Evolutionary conservation across 2,113 vertebrate genomes (phyloP).

Genomic region (Vimba vimba): DNA sequence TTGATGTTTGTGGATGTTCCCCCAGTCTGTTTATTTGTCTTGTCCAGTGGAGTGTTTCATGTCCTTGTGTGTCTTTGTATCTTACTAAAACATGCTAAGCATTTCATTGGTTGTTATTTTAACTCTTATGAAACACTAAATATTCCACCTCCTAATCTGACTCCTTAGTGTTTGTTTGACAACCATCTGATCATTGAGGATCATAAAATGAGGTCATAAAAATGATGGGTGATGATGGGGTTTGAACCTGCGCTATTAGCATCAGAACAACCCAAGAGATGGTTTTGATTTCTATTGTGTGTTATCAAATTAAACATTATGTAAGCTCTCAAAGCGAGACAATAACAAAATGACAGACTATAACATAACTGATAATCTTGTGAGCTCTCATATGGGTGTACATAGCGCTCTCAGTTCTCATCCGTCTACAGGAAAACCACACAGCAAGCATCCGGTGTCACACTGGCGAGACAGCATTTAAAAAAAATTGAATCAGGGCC

Average conservation of each 20-base stretch:
- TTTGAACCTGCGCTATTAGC: not conserved
- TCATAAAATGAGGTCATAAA: too few relatives aligned
- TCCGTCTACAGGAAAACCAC: slow-evolving; percentile 70
- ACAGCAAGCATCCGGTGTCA: slow-evolving; percentile 60
- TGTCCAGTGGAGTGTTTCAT: slow-evolving; percentile 41
- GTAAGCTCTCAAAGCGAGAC: not conserved
- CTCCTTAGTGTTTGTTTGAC: slow-evolving; percentile 20
- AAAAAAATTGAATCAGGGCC: not conserved
- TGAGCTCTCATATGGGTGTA: not conserved
- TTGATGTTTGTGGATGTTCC: slow-evolving; percentile 33
- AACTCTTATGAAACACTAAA: slow-evolving; percentile 48
- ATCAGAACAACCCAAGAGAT: not conserved
- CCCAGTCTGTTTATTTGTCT: slow-evolving; percentile 38
- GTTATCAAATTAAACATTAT: not conserved
- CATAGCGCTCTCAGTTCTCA: slow-evolving; percentile 38
- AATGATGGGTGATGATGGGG: not conserved
- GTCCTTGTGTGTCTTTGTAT: slow-evolving; percentile 55
- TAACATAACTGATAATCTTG: not conserved
- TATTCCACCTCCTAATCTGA: slow-evolving; percentile 9
- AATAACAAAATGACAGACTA: not conserved
- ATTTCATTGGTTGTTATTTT: slow-evolving; percentile 38
- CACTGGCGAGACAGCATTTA: not conserved
- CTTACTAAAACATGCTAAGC: slow-evolving; percentile 54
- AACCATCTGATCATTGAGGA: not conserved
- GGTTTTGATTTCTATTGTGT: not conserved